Conservation (phyloP, 2,888 invertebrate genomes). For the Bellardia bayeri region DNA sequence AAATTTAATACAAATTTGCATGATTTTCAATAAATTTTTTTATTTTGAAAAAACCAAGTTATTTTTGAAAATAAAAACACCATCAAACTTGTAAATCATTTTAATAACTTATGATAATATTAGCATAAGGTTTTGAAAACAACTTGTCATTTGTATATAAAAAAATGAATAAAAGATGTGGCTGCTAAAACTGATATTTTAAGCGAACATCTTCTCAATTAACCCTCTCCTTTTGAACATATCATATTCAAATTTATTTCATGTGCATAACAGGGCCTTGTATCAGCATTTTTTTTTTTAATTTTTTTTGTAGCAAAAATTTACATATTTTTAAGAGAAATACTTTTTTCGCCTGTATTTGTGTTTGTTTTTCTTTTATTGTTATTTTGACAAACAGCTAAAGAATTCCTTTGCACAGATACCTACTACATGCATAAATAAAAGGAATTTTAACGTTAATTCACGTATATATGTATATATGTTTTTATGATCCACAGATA, state of each 20-base stretch:
- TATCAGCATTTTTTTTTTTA: neutral
- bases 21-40: too few species aligned
- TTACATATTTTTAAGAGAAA: conserved; percentile 25
- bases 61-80: too few species aligned
- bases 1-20: too few species aligned
- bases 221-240: neutral
- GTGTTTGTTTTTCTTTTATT: neutral
- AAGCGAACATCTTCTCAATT: neutral
- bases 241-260: conserved; percentile 18
- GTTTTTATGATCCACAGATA: conserved; percentile 40
- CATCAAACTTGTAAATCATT: too few species aligned
- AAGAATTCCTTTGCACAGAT: conserved; percentile 20
- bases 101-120: too few species aligned
- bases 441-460: conserved; percentile 28
- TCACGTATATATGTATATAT: neutral
- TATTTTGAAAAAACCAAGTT: too few species aligned
- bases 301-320: neutral
- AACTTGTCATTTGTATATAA: neutral
- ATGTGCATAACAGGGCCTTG: neutral
- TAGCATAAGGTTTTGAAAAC: too few species aligned
- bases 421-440: neutral
- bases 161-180: neutral
- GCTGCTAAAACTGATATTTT: neutral
- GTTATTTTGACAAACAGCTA: conserved; percentile 24
- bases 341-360: neutral